phyloP scores from a whole-genome alignment of 2,888 invertebrate genomes.

The Seira musarum region DNA sequence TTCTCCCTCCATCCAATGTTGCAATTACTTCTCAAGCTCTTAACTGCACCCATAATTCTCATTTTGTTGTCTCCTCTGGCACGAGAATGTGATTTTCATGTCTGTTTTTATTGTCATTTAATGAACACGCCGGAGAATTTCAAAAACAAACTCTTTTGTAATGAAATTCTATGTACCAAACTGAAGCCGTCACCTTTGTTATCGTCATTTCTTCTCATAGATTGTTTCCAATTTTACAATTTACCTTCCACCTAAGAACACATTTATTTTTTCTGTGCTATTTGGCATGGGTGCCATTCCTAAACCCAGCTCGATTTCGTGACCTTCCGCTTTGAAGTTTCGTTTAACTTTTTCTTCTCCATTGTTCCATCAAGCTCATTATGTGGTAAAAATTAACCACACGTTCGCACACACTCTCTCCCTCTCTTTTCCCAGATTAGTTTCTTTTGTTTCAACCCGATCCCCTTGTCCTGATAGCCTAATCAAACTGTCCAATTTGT shows the following conservation, averaged over 20 bases:
- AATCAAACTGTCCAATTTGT: slow-evolving; percentile 49
- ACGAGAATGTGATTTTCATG: slow-evolving; percentile 9
- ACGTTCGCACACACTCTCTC: background rate
- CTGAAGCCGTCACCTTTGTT: no score
- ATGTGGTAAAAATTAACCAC: slow-evolving; percentile 6
- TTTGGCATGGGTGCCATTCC: background rate
- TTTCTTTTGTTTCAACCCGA: background rate
- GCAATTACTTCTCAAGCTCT: background rate
- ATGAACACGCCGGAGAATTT: background rate
- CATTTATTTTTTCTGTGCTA: no score
- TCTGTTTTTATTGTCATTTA: slow-evolving; percentile 6
- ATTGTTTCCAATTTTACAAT: no score
- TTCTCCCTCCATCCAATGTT: background rate
- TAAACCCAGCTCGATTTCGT: background rate
- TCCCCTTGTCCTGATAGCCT: slow-evolving; percentile 35
- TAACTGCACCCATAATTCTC: no score
- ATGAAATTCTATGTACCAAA: no score
- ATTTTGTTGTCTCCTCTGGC: background rate
- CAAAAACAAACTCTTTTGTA: no score
- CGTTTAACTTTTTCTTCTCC: background rate
- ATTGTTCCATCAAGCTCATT: slow-evolving; percentile 4
- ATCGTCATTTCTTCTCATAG: no score
- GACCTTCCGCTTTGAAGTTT: background rate
- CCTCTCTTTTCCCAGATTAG: background rate
- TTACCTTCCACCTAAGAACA: no score